Evolutionary conservation across 2,888 invertebrate genomes (phyloP).

Genomic region (Conchocele bisecta): DNA sequence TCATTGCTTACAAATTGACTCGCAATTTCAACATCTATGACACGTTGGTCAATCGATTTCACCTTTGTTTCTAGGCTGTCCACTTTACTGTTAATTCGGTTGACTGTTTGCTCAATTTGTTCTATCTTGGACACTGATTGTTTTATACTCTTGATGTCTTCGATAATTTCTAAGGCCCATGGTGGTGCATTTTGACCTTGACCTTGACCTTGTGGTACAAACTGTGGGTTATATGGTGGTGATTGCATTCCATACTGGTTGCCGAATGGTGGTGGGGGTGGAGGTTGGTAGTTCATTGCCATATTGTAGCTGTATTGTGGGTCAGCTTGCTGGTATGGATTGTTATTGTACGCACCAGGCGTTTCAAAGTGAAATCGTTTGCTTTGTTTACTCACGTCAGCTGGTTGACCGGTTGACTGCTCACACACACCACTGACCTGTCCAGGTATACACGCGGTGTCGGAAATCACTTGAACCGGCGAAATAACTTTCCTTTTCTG

Average conservation of each 20-base stretch:
- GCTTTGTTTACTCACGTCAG: too few relatives aligned
- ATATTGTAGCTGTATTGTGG: not conserved
- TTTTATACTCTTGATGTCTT: slow-evolving; percentile 9
- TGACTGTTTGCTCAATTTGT: slow-evolving; percentile 2
- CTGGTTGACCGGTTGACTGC: too few relatives aligned
- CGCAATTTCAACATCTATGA: slow-evolving; percentile 5
- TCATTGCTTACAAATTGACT: not conserved
- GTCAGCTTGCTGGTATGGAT: not conserved
- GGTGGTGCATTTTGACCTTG: not conserved
- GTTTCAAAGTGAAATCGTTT: not conserved
- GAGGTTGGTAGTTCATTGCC: not conserved
- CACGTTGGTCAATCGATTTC: not conserved
- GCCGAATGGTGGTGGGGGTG: not conserved
- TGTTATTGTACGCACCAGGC: not conserved
- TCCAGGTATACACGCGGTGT: too few relatives aligned
- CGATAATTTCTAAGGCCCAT: slow-evolving; percentile 8
- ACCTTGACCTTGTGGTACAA: not conserved
- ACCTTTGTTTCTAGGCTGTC: not conserved
- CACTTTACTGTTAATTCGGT: not conserved
- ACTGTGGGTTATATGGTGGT: not conserved
- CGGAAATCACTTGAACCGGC: too few relatives aligned
- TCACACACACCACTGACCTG: too few relatives aligned
- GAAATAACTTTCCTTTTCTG: too few relatives aligned
- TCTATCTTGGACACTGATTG: not conserved
- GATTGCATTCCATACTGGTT: not conserved